Base-by-base conservation (phyloP, 2,888 invertebrate species). In the Oegoconia quadripuncta region DNA sequence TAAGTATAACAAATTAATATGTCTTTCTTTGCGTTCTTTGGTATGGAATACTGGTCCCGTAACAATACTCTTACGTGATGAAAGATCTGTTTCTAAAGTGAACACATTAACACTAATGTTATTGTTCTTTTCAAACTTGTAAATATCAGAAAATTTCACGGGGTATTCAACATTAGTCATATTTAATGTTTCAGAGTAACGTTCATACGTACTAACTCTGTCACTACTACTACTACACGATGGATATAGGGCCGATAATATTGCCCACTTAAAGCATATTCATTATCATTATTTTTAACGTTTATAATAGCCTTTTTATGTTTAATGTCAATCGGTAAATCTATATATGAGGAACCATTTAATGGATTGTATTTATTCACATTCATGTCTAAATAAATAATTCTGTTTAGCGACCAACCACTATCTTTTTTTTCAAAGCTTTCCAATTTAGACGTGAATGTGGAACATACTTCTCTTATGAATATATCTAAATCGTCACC, bases 101-200 rank as follows among this genome's bases (percentile, higher is more conserved):
- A 51, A 60, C 20, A 59, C 53, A 37, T 58, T 57, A 9, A 55
- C 46, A 39, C 57, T 57, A 3, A 59, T 41, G 34, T 55, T 34
- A 37, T 59, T 60, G 36, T 42, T 32, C 25, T 37, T 41, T 37
- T 59, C 56, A 22, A 56, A 34, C 50, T 53, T 55, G 23, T 26
- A 4, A 32, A 64, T 52, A 35, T 55, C 57, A 17, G 22, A 34
- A 23, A 52, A 30, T 37, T 54, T 49, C 7, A 60, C 41, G 1
- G 59, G 59, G 20, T 55, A 55, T n/a, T 34, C 25, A 28, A 64
- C 39, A 14, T 42, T 42, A 15, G 41, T 26, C 37, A 55, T 54
- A 16, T 56, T 54, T 0, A 56, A 28, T 43, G 52, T 52, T 39
- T 52, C 34, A 17, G 28, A 15, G 41, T 52, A 25, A 7, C 18